These are phyloP conservation scores for Acanthococcus lagerstroemiae DNA, from an alignment of 2,888 invertebrate genomes.

Conservation along the genomic window DNA sequence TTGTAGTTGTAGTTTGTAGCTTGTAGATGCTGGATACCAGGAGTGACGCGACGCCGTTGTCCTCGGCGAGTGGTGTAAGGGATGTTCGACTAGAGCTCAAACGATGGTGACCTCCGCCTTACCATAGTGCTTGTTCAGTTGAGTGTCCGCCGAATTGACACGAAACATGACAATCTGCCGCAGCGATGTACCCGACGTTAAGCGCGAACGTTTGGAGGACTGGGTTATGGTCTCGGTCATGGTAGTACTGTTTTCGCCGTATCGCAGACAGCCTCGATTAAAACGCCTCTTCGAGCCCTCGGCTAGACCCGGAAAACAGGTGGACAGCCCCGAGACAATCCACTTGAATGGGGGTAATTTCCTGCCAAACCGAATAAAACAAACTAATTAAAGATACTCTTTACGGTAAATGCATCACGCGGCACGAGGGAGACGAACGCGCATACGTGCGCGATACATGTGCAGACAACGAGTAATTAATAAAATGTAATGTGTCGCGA, in stretches of 20 bases:
- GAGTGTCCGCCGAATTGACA: slow-evolving; percentile 15
- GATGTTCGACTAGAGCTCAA: background rate
- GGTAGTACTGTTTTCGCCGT: slow-evolving; percentile 24
- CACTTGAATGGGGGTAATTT: slow-evolving; percentile 22
- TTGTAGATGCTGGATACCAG: too few relatives aligned
- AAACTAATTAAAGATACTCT: background rate
- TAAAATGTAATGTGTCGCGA: background rate
- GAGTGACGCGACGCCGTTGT: too few relatives aligned
- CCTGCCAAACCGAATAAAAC: background rate
- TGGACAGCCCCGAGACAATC: slow-evolving; percentile 19
- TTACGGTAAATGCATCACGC: background rate
- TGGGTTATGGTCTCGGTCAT: slow-evolving; percentile 24
- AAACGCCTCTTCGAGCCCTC: slow-evolving; percentile 18
- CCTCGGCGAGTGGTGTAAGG: too few relatives aligned
- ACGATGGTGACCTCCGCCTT: slow-evolving; percentile 10
- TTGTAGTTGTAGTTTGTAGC: too few relatives aligned
- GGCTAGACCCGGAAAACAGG: slow-evolving; percentile 20
- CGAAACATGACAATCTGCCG: slow-evolving; percentile 23
- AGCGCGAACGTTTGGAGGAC: slow-evolving; percentile 16
- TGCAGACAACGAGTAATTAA: background rate
- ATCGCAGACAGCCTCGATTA: slow-evolving; percentile 20
- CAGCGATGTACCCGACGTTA: slow-evolving; percentile 17
- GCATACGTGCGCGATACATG: background rate
- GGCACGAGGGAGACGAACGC: background rate
- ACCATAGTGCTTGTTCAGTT: slow-evolving; percentile 4